Conservation (phyloP, 2,113 vertebrate species). For the Lates calcarifer region DNA sequence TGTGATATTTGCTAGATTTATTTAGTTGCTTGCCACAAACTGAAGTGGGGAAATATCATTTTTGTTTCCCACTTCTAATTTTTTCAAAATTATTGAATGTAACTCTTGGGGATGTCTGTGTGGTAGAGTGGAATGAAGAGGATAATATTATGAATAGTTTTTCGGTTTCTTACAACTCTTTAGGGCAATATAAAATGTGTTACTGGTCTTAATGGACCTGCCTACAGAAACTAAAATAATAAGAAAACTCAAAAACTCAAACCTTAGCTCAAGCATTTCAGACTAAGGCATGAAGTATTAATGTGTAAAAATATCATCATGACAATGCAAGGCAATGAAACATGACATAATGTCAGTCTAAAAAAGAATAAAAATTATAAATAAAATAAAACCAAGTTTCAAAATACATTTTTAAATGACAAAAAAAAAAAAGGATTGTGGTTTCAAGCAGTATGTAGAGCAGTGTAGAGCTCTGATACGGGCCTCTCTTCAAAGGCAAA, state of each 20-base stretch:
- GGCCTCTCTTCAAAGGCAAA: conserved; percentile 61
- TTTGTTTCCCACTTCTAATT: conserved; percentile 46
- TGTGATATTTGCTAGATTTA: conserved; percentile 38
- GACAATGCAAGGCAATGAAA: conserved; percentile 40
- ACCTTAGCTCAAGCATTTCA: conserved; percentile 15
- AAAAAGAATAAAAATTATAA: conserved; percentile 27
- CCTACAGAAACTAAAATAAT: conserved; percentile 31
- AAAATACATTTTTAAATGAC: conserved; percentile 32
- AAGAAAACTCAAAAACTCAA: conserved; percentile 32
- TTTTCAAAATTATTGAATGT: conserved; percentile 57
- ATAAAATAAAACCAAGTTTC: conserved; percentile 41
- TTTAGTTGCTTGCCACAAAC: conserved; percentile 38
- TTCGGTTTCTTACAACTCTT: conserved; percentile 46
- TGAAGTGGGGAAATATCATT: conserved; percentile 29
- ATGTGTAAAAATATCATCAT: conserved; percentile 17
- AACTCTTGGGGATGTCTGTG: conserved; percentile 59
- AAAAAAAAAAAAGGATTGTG: conserved; percentile 34
- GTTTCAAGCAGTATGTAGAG: conserved; percentile 52
- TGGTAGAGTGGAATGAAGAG: conserved; percentile 43
- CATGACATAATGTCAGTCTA: background rate
- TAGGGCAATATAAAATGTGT: conserved; percentile 57
- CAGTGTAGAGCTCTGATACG: conserved; percentile 50
- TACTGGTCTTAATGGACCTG: conserved; percentile 50
- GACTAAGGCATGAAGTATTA: conserved; percentile 19
- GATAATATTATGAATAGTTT: conserved; percentile 56